Percentiles rank a stretch among this genome's conserved stretches.
phyloP scores from a whole-genome alignment of 37 sponge, comb jelly and placozoan genomes.

The Theonella swinhoei region DNA sequence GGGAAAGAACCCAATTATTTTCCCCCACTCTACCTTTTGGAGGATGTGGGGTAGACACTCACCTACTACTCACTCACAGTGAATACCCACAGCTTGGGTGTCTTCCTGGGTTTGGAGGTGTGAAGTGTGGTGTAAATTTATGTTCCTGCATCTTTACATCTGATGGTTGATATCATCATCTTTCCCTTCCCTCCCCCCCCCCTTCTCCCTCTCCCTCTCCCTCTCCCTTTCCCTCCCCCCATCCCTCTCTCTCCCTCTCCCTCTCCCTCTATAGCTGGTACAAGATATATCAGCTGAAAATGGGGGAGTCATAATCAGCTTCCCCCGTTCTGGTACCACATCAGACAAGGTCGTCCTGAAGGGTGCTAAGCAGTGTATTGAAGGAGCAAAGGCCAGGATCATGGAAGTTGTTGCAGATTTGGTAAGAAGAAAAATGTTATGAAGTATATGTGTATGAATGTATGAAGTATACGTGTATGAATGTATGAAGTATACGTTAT shows the following conservation, averaged over 20 bases:
- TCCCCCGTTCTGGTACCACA: constrained; percentile 63
- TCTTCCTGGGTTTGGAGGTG: no score
- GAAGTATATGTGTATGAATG: no score
- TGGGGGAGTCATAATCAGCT: constrained; percentile 84
- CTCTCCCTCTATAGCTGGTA: constrained; percentile 53
- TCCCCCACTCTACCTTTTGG: no score
- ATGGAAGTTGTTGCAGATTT: constrained; percentile 77
- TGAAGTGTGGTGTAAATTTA: neutral
- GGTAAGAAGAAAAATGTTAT: no score
- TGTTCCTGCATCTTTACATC: neutral
- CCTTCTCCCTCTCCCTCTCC: neutral
- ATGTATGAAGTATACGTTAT: no score
- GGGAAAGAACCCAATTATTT: no score
- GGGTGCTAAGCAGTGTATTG: constrained; percentile 81
- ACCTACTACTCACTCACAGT: no score
- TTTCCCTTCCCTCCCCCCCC: neutral
- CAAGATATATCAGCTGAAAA: constrained; percentile 82
- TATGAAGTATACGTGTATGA: no score
- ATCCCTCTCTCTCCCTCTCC: constrained; percentile 6
- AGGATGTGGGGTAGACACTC: no score
- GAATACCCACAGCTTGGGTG: no score
- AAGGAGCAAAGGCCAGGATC: constrained; percentile 72
- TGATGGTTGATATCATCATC: no score
- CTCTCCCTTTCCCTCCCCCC: constrained; percentile 8
- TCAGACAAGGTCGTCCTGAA: constrained; percentile 82